Evolutionary conservation across 2,797 vertebrate genomes (phyloP).

Genomic region (Momotus momota): DNA sequence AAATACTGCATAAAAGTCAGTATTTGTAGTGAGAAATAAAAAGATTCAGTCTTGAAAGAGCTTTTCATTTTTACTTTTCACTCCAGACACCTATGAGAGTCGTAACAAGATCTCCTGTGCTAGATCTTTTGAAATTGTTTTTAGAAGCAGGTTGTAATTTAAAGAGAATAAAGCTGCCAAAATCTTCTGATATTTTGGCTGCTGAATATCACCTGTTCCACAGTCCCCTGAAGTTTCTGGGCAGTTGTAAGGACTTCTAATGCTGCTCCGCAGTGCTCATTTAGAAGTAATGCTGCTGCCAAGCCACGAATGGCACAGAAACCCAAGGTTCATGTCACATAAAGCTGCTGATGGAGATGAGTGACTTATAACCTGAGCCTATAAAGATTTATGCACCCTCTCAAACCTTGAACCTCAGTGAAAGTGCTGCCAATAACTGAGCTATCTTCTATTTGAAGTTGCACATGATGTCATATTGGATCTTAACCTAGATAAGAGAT

Average conservation of each 20-base stretch:
- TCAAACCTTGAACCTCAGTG: not conserved
- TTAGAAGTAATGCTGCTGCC: not conserved
- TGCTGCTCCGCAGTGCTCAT: not conserved
- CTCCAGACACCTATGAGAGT: not conserved
- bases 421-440: not conserved
- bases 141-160: conserved; percentile 23
- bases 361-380: not conserved
- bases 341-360: not conserved
- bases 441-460: not conserved
- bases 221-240: not conserved
- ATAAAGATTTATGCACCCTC: not conserved
- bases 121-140: conserved; percentile 30
- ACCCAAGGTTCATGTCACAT: not conserved
- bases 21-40: conserved; percentile 1
- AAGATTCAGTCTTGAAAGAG: not conserved
- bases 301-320: not conserved
- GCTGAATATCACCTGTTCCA: not conserved
- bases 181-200: not conserved
- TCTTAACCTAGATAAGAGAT: not conserved
- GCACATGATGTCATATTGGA: not conserved
- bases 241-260: not conserved
- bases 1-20: not conserved
- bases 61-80: not conserved
- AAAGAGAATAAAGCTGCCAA: conserved; percentile 14
- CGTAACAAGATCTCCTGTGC: not conserved